Conservation (phyloP, 2,888 invertebrate species). For the Lymantria monacha region DNA sequence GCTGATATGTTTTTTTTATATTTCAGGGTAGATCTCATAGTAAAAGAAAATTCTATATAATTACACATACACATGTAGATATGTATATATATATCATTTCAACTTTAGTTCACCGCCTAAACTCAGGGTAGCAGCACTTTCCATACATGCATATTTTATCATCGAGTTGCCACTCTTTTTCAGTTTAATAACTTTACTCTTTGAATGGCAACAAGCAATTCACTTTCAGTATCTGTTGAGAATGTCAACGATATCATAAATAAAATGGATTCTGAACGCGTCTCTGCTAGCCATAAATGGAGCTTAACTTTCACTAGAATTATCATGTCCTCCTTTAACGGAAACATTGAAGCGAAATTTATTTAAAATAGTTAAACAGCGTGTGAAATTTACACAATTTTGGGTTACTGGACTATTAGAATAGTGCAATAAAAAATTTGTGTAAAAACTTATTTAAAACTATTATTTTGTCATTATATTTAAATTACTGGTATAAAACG, state of each 20-base stretch:
- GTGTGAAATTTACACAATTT: conserved; percentile 11
- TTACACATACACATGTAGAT: too few relatives aligned
- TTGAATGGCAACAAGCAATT: conserved; percentile 43
- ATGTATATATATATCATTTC: too few relatives aligned
- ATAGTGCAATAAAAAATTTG: conserved; percentile 3
- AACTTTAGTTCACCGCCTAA: too few relatives aligned
- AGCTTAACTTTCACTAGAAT: conserved; percentile 57
- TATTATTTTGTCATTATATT: conserved; percentile 1
- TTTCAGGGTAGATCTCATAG: too few relatives aligned
- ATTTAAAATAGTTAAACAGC: conserved; percentile 25
- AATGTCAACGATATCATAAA: conserved; percentile 62
- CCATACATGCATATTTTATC: too few relatives aligned
- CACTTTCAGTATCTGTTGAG: conserved; percentile 44
- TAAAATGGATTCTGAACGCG: conserved; percentile 53
- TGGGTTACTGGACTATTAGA: conserved; percentile 16
- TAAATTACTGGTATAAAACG: not conserved
- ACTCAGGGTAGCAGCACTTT: too few relatives aligned
- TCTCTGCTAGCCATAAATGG: conserved; percentile 41
- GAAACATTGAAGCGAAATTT: conserved; percentile 30
- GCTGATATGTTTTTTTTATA: too few relatives aligned
- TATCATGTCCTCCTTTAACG: conserved; percentile 46
- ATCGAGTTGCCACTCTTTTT: too few relatives aligned
- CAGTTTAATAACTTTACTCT: too few relatives aligned
- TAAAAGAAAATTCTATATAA: too few relatives aligned
- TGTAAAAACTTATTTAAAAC: not conserved